Base-by-base conservation (phyloP, 2,888 invertebrate genomes). In the Laothoe populi region DNA sequence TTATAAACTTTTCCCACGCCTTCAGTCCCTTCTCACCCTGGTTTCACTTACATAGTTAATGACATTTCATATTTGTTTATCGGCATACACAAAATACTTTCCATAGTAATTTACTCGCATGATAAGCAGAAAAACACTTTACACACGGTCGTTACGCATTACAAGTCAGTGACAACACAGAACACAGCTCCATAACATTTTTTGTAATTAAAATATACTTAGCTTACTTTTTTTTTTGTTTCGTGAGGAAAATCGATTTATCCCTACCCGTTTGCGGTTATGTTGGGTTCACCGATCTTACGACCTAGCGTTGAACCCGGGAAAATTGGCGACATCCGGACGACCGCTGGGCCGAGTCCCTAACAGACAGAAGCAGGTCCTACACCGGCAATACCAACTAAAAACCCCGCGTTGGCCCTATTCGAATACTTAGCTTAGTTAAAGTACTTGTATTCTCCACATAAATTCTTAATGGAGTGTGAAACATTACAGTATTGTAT, bases 191-290 rank as follows among this genome's bases (percentile, higher is more conserved):
- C 53, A 53, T 53, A 35, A 49, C 31, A 31, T 53, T 53, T 53
- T 53, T 53, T 53, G 53, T 53, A 53, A 53, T 53, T 53, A 53
- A 53, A 53, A 53, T 53, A 35, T 53, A 35, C 53, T 53, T 53
- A 53, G 31, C 31, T 19, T 11, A 11, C n/a, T 13, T n/a, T n/a
- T n/a, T n/a, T n/a, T n/a, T n/a, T n/a, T n/a, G n/a, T n/a, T n/a
- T n/a, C n/a, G n/a, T n/a, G n/a, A n/a, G n/a, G n/a, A n/a, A n/a
- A n/a, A n/a, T n/a, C n/a, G n/a, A n/a, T n/a, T n/a, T n/a, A n/a
- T n/a, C n/a, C n/a, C n/a, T n/a, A n/a, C n/a, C n/a, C n/a, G n/a
- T n/a, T n/a, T n/a, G n/a, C n/a, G n/a, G n/a, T n/a, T n/a, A n/a
- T n/a, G n/a, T n/a, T n/a, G n/a, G n/a, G n/a, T n/a, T n/a, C n/a